Base-by-base conservation (phyloP, 2,113 vertebrate species). In the Microcebus ravelobensis region DNA sequence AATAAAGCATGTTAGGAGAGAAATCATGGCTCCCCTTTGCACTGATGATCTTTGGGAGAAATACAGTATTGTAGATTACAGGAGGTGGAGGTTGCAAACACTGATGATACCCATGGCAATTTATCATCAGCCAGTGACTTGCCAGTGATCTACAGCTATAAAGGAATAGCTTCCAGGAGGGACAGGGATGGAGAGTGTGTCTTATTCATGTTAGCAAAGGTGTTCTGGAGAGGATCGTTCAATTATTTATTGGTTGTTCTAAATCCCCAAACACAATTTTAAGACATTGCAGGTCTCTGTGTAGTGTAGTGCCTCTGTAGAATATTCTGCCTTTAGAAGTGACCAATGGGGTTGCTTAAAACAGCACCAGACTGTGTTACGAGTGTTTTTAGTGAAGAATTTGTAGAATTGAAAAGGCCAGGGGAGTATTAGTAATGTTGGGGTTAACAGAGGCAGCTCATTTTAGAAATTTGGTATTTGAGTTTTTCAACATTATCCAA, bases 401-500 rank as follows among this genome's bases (percentile, higher is more conserved):
- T 2, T 42, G 84, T 93, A 95, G 95, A 96, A 98, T 96, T 94
- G 96, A 97, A 97, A 98, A 98, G 98, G 97, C 96, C 96, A 97
- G 96, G 74, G 94, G 96, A 8, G 0, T 95, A 97, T 98, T 98
- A 94, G 95, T 87, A 98, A 95, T 94, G 96, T 63, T 98, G 97
- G 96, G 97, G 98, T 97, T 97, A 98, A 97, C 77, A 68, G 90
- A 98, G 95, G 97, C 97, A 98, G 98, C 98, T 98, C 98, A 48
- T 98, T 98, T 98, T 98, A 98, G 98, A 95, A 98, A 98, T 97
- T 94, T 98, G 98, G 95, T 98, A 98, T 98, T 98, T 98, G 97
- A 97, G 96, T 97, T 98, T 97, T 97, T 98, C 96, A 95, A 88
- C 92, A 5, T 97, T 98, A 98, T 98, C 98, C 97, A 98, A 98